Percentiles rank a stretch among this genome's conserved stretches.
Conservation (phyloP, 1,140 invertebrate species). For the Drosophila kurseongensis region DNA sequence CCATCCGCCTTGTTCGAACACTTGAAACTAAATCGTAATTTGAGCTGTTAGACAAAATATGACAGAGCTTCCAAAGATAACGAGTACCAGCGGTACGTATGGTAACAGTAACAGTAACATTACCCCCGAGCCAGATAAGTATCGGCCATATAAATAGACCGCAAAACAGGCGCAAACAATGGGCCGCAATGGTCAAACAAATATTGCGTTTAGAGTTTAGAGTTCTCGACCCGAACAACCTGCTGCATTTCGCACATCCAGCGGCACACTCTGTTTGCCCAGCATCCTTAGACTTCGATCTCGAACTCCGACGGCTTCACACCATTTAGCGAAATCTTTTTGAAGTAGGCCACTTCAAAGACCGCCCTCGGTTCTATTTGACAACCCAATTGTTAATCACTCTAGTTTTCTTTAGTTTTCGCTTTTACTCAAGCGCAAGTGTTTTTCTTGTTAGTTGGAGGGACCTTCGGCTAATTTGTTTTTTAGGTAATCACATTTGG, state of each 20-base stretch:
- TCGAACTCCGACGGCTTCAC: constrained; percentile 45
- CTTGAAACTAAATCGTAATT: constrained; percentile 82
- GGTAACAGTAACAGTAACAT: constrained; percentile 18
- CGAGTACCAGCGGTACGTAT: constrained; percentile 16
- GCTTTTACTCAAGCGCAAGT: constrained; percentile 51
- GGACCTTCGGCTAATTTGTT: constrained; percentile 47
- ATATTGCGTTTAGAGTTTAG: constrained; percentile 22
- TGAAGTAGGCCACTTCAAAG: constrained; percentile 51
- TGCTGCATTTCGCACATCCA: constrained; percentile 70
- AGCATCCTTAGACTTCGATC: constrained; percentile 25
- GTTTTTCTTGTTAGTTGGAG: constrained; percentile 25
- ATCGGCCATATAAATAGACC: constrained; percentile 64
- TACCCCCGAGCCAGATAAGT: constrained; percentile 53
- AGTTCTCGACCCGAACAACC: constrained; percentile 38
- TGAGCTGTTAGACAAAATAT: constrained; percentile 81
- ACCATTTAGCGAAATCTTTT: constrained; percentile 54
- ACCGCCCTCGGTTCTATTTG: constrained; percentile 28
- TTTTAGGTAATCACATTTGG: constrained; percentile 60
- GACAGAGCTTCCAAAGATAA: constrained; percentile 68
- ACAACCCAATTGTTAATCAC: constrained; percentile 23
- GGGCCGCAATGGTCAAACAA: constrained; percentile 30
- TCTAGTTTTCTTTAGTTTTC: constrained; percentile 29
- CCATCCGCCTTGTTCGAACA: constrained; percentile 60
- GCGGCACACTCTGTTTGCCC: constrained; percentile 65
- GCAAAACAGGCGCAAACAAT: constrained; percentile 36